A percentile compares a stretch with the other conserved stretches of the same genome.
These are phyloP conservation scores for Hylaeus volcanicus DNA, from an alignment of 1,140 invertebrate species.

Conservation along the genomic window DNA sequence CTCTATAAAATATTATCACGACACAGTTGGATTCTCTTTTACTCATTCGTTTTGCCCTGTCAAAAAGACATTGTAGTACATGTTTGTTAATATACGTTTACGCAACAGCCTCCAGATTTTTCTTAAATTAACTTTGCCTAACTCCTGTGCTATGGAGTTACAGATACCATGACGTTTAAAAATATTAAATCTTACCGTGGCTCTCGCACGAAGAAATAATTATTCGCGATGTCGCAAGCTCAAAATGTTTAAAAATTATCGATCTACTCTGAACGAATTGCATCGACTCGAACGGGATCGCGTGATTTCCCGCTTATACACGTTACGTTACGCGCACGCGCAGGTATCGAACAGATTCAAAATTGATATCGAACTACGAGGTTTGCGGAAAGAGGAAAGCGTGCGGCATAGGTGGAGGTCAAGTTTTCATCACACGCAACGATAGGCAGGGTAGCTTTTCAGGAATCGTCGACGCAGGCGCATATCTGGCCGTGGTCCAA, in stretches of 20 bases:
- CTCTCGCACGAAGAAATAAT: too few species aligned
- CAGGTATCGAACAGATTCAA: conserved; percentile 32
- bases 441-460: conserved; percentile 61
- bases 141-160: too few species aligned
- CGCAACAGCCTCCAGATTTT: too few species aligned
- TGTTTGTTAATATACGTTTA: too few species aligned
- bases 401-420: conserved; percentile 15
- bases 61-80: too few species aligned
- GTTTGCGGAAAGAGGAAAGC: conserved; percentile 20
- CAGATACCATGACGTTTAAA: too few species aligned
- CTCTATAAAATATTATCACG: not conserved
- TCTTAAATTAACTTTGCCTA: too few species aligned
- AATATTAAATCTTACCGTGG: too few species aligned
- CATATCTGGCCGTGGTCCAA: conserved; percentile 77
- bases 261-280: too few species aligned
- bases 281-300: not conserved
- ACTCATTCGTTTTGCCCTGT: not conserved
- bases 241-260: too few species aligned
- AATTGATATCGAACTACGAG: conserved; percentile 39
- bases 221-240: too few species aligned
- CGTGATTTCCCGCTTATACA: not conserved
- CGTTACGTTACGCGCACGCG: not conserved
- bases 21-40: not conserved
- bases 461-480: conserved; percentile 74
- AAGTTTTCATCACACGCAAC: conserved; percentile 43